Evolutionary conservation across 2,113 vertebrate genomes (phyloP).

Genomic region (Aythya baeri): DNA sequence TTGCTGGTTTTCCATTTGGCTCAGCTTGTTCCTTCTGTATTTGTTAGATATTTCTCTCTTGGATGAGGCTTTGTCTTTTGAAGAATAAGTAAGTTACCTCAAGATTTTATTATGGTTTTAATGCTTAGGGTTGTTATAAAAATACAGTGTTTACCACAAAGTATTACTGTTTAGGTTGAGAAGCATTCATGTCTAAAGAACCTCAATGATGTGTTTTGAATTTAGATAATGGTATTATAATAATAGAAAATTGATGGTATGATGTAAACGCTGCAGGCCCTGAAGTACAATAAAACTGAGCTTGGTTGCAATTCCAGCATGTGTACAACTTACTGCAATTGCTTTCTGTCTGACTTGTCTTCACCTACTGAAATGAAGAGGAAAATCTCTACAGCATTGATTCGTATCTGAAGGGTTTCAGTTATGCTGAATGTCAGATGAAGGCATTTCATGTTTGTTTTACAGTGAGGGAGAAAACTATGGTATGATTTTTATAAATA

Average conservation of each 20-base stretch:
- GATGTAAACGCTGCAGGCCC: neutral
- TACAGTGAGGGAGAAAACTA: neutral
- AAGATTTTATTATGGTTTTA: neutral
- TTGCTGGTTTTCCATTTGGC: neutral
- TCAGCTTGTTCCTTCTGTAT: neutral
- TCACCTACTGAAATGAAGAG: constrained; percentile 11
- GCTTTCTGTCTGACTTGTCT: neutral
- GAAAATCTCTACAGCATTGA: neutral
- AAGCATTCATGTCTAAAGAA: neutral
- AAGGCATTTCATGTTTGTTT: constrained; percentile 11
- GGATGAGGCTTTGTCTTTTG: neutral
- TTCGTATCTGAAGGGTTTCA: neutral
- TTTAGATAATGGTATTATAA: neutral
- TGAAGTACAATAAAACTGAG: neutral
- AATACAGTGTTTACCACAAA: neutral
- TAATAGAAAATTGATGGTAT: neutral
- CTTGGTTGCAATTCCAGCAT: neutral
- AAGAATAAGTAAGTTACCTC: neutral
- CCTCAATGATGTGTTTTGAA: neutral
- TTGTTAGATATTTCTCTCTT: neutral
- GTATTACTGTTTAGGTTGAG: neutral
- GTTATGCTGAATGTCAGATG: neutral
- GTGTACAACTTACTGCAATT: neutral
- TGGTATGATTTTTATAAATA: neutral
- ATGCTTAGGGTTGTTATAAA: neutral